These are phyloP conservation scores for Arnoldichthys spilopterus DNA, from an alignment of 2,797 vertebrate species.

Conservation along the genomic window DNA sequence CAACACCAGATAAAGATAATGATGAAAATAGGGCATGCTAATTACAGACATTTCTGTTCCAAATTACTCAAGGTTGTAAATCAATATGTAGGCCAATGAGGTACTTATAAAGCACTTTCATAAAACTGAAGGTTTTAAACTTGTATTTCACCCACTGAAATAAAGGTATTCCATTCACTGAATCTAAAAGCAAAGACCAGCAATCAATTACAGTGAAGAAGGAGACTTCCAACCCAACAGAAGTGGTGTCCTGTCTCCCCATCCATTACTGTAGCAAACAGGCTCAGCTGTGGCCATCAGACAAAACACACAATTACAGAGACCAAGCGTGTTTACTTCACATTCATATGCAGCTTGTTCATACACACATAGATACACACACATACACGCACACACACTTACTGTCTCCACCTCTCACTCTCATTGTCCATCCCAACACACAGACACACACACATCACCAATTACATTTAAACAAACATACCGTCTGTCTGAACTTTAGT, in stretches of 20 bases:
- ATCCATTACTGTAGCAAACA: conserved; percentile 81
- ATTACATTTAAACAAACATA: conserved; percentile 78
- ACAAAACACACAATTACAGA: conserved; percentile 81
- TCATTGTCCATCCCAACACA: conserved; percentile 78
- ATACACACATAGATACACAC: conserved; percentile 62
- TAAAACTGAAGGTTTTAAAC: conserved; percentile 27
- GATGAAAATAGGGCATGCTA: conserved; percentile 56
- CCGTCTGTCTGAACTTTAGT: conserved; percentile 72
- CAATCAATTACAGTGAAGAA: conserved; percentile 76
- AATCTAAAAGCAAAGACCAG: conserved; percentile 68
- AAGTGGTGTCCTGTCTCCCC: conserved; percentile 78
- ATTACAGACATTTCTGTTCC: conserved; percentile 55
- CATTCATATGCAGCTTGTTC: conserved; percentile 77
- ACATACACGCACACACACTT: conserved; percentile 57
- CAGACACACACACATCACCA: conserved; percentile 72
- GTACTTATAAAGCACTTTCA: conserved; percentile 38
- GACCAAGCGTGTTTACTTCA: conserved; percentile 71
- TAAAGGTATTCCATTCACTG: conserved; percentile 42
- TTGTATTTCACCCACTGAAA: conserved; percentile 23
- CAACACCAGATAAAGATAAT: conserved; percentile 47
- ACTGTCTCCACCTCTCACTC: conserved; percentile 67
- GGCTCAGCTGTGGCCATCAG: conserved; percentile 76
- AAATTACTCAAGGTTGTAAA: conserved; percentile 48
- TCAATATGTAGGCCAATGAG: conserved; percentile 38
- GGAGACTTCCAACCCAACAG: conserved; percentile 73